Evolutionary conservation across 1,140 invertebrate genomes (phyloP).

Genomic region (Heliconius melpomene): DNA sequence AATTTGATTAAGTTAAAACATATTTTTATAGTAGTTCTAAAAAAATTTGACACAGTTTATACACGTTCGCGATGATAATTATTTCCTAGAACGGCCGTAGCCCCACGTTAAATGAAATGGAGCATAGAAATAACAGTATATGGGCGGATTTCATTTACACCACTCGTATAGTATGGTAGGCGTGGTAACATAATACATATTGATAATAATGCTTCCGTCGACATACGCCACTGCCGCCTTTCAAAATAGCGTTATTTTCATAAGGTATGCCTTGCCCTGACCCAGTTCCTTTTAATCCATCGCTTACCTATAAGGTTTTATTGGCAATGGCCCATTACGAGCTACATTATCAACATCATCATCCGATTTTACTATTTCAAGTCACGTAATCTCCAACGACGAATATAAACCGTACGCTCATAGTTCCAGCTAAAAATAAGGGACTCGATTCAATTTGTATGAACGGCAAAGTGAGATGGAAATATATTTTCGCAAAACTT

Average conservation of each 20-base stretch:
- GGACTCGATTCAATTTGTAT: slow-evolving; percentile 62
- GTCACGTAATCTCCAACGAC: slow-evolving; percentile 78
- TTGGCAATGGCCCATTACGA: slow-evolving; percentile 78
- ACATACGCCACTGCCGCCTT: slow-evolving; percentile 42
- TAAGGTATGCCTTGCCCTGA: slow-evolving; percentile 72
- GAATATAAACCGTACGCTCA: slow-evolving; percentile 72
- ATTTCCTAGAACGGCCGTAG: slow-evolving; percentile 10
- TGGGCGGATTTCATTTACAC: slow-evolving; percentile 23
- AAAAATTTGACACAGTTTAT: background rate
- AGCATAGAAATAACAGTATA: slow-evolving; percentile 11
- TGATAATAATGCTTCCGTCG: slow-evolving; percentile 28
- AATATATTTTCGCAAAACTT: slow-evolving; percentile 61
- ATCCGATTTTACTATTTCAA: slow-evolving; percentile 80
- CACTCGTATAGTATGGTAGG: slow-evolving; percentile 17
- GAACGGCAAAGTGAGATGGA: slow-evolving; percentile 59
- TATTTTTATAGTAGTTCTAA: slow-evolving; percentile 1
- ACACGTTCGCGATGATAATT: slow-evolving; percentile 7
- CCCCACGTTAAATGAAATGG: slow-evolving; percentile 13
- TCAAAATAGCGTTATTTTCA: slow-evolving; percentile 64
- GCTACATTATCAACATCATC: slow-evolving; percentile 80
- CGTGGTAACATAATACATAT: slow-evolving; percentile 31
- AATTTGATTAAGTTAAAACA: slow-evolving; percentile 3
- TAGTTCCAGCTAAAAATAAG: slow-evolving; percentile 51
- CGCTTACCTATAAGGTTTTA: slow-evolving; percentile 81
- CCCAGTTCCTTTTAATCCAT: slow-evolving; percentile 78